Evolutionary conservation across 1,140 invertebrate genomes (phyloP), one percentile per base, ranked within the genome.

Genomic region (Marisa cornuarietis): DNA sequence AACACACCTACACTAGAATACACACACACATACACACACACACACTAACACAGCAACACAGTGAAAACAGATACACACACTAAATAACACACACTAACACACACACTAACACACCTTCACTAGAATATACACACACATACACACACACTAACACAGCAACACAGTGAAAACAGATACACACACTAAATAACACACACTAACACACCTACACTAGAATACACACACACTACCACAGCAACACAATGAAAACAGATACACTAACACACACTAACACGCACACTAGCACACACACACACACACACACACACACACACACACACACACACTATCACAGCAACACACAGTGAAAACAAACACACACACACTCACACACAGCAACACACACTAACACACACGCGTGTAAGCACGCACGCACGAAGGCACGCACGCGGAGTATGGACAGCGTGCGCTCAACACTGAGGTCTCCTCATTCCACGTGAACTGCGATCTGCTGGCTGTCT

Each of bases 161-260:
- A 71, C 71, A 71, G 26, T 20, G 49, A 16, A 71, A 26, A 71
- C 66, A 69, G 26, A 71, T 31, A 49, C 71, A 71, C 71, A 49
- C 31, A 71, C 71, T n/a, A n/a, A n/a, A 49, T 31, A 71, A 71
- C 71, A 71, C 71, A 71, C 71, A 71, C 71, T 51, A 42, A 71
- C 31, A 71, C 71, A 71, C 71, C 22, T 31, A 6, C 31, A 42
- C 31, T 42, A 42, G n/a, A n/a, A n/a, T n/a, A n/a, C n/a, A n/a
- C n/a, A n/a, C n/a, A n/a, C n/a, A n/a, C n/a, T n/a, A n/a, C n/a
- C 13, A 8, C 66, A 49, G 26, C 22, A 42, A 51, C 71, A 71
- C 71, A 71, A 26, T 20, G 49, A 16, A 71, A 26, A 71, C 66
- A 69, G 26, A 71, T 51, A 71, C 71, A 71, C 71, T 51, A 42